Conservation (phyloP, 1,140 invertebrate species). For the Drosophila seguyi region DNA sequence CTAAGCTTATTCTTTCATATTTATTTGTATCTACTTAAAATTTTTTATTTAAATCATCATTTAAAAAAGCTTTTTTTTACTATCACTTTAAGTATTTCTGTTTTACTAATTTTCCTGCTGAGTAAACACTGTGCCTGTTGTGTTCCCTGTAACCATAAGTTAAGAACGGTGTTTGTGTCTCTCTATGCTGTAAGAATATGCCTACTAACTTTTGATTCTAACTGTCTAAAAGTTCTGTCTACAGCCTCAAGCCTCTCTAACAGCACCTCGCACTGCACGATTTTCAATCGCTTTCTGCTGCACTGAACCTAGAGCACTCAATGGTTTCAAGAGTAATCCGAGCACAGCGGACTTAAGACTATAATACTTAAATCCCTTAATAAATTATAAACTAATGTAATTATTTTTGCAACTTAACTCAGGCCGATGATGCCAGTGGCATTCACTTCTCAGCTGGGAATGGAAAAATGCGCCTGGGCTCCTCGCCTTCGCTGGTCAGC, state of each 20-base stretch:
- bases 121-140: slow-evolving; percentile 22
- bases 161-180: slow-evolving; percentile 63
- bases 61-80: too few relatives aligned
- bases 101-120: not conserved
- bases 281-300: slow-evolving; percentile 61
- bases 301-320: slow-evolving; percentile 43
- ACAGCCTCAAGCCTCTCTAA: slow-evolving; percentile 77
- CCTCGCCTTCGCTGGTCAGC: slow-evolving; percentile 85
- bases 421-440: slow-evolving; percentile 89
- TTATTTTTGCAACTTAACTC: not conserved
- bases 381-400: not conserved
- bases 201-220: slow-evolving; percentile 84
- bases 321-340: slow-evolving; percentile 50
- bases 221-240: slow-evolving; percentile 63
- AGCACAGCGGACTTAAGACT: slow-evolving; percentile 29
- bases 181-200: slow-evolving; percentile 50
- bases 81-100: too few relatives aligned
- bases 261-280: slow-evolving; percentile 70
- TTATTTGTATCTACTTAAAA: too few relatives aligned
- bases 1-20: too few relatives aligned
- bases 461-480: slow-evolving; percentile 85
- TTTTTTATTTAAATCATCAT: too few relatives aligned
- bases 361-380: not conserved
- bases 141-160: slow-evolving; percentile 21
- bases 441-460: slow-evolving; percentile 90